phyloP scores from a whole-genome alignment of 1,140 invertebrate species.

The Anoplolepis gracilipes region DNA sequence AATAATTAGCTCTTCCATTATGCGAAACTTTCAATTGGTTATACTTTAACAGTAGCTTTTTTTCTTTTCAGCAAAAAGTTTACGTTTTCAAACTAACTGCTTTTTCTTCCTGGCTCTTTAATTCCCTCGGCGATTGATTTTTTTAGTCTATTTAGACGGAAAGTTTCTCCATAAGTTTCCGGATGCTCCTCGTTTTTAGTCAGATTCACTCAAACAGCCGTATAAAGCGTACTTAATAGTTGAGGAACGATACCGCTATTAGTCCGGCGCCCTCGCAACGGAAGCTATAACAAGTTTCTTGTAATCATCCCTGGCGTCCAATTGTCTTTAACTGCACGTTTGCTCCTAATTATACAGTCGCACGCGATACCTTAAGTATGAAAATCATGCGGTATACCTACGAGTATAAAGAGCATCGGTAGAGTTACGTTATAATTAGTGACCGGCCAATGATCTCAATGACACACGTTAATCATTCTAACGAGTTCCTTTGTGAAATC shows the following conservation, averaged over 20 bases:
- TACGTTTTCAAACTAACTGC: conserved; percentile 50
- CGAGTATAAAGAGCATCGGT: conserved; percentile 39
- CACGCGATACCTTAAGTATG: conserved; percentile 50
- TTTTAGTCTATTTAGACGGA: conserved; percentile 35
- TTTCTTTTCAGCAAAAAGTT: conserved; percentile 29
- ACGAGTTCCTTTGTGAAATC: conserved; percentile 10
- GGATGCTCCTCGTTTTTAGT: conserved; percentile 44
- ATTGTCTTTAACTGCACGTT: conserved; percentile 59
- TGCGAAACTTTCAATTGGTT: conserved; percentile 41
- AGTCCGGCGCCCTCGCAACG: conserved; percentile 34
- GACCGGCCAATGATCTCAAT: conserved; percentile 23
- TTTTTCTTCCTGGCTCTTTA: conserved; percentile 46
- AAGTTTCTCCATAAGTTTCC: conserved; percentile 53
- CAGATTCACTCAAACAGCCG: conserved; percentile 52
- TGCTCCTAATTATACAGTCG: conserved; percentile 46
- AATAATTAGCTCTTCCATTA: conserved; percentile 37
- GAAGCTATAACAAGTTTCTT: conserved; percentile 60
- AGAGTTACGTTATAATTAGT: conserved; percentile 47
- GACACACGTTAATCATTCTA: not conserved
- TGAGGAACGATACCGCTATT: conserved; percentile 38
- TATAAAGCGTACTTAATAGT: conserved; percentile 49
- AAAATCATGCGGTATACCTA: conserved; percentile 10
- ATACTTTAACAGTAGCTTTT: conserved; percentile 29
- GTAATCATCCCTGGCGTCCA: conserved; percentile 51
- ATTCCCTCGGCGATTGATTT: conserved; percentile 49